These are phyloP conservation scores for Battus philenor DNA, from an alignment of 1,140 invertebrate species.

Conservation along the genomic window DNA sequence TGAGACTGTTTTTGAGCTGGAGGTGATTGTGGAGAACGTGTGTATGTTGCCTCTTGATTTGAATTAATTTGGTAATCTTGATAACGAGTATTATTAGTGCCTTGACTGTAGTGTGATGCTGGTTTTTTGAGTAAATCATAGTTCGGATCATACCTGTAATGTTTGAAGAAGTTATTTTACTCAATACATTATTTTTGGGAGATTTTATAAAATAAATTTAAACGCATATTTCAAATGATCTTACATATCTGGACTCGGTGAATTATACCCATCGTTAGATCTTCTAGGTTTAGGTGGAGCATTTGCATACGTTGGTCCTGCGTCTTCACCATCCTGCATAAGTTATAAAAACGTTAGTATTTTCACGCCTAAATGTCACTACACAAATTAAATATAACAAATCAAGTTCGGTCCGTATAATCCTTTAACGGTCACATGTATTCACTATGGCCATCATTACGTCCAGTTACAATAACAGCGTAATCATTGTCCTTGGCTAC, in stretches of 20 bases:
- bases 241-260: conserved; percentile 80
- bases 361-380: too few species aligned
- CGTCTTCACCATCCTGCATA: conserved; percentile 57
- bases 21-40: conserved; percentile 52
- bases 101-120: conserved; percentile 66
- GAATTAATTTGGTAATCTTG: conserved; percentile 50
- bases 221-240: too few species aligned
- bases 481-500: conserved; percentile 12
- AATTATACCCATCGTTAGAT: conserved; percentile 83
- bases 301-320: conserved; percentile 88
- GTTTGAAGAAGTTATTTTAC: conserved; percentile 22
- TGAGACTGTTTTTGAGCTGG: conserved; percentile 36
- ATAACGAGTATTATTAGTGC: conserved; percentile 55
- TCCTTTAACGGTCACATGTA: too few species aligned
- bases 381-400: too few species aligned
- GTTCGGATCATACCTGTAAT: conserved; percentile 74
- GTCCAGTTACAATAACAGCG: conserved; percentile 11
- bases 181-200: neutral
- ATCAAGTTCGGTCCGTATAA: too few species aligned
- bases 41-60: conserved; percentile 53
- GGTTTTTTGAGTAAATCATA: conserved; percentile 73
- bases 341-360: too few species aligned
- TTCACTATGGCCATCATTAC: conserved; percentile 9
- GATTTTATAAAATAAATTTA: too few species aligned
- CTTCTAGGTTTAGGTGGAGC: conserved; percentile 91